These are phyloP conservation scores for Cynopterus brachyotis DNA, from an alignment of 2,113 vertebrate genomes.

Conservation along the genomic window DNA sequence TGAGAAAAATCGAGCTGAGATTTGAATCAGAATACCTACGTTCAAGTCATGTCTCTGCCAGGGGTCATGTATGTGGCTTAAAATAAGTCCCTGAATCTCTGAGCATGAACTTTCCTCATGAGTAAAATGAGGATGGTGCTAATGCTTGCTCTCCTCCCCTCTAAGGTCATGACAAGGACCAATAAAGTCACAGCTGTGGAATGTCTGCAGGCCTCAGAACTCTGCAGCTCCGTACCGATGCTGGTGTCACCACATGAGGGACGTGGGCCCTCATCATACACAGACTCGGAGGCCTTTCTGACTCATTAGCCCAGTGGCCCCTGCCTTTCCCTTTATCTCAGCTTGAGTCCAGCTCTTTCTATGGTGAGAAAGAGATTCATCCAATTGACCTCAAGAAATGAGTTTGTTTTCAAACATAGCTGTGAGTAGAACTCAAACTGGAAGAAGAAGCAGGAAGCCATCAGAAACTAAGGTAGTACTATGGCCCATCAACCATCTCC, in stretches of 20 bases:
- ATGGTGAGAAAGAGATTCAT: background rate
- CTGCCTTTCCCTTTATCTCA: background rate
- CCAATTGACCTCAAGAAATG: background rate
- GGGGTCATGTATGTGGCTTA: background rate
- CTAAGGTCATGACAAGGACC: background rate
- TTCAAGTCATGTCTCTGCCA: background rate
- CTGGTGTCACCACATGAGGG: background rate
- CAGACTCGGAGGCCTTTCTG: background rate
- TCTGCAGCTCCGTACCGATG: background rate
- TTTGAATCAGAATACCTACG: background rate
- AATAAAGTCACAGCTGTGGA: background rate
- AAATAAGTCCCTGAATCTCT: background rate
- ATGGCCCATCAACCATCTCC: background rate
- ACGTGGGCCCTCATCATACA: background rate
- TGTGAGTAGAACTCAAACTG: background rate
- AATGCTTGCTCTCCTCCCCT: background rate
- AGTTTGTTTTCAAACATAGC: background rate
- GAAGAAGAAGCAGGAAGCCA: background rate
- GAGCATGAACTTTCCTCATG: background rate
- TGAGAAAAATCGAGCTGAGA: background rate
- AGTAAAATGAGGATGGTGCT: background rate
- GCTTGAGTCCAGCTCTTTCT: background rate
- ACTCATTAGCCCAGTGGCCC: background rate
- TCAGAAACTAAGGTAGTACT: background rate
- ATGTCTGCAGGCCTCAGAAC: background rate